Base-by-base conservation (phyloP, 2,888 invertebrate genomes). In the Heliconius cydno region DNA sequence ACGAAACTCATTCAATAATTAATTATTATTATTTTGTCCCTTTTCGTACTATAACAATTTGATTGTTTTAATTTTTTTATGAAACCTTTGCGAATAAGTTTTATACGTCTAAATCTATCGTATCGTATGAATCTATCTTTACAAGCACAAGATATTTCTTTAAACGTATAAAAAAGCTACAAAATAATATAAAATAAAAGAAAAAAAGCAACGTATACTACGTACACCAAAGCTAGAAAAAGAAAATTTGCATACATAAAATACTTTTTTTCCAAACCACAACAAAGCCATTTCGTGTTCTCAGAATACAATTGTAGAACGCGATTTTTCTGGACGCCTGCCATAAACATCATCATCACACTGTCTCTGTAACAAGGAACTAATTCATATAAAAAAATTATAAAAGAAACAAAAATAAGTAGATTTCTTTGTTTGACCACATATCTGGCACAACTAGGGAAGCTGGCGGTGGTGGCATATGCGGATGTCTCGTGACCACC, bases 331-430 rank as follows among this genome's bases (percentile, higher is more conserved):
- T 84, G 84, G 84, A 82, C 74, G 76, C 52, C 70, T 84, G 83
- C 84, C 84, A 84, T 79, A 78, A 78, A 76, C 74, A 81, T 76
- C 80, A 83, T 80, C 75, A 73, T 80, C 79, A 77, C 78, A 82
- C 78, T 79, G 78, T 82, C 76, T 79, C 78, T 77, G n/a, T 52
- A 71, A 63, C 67, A 79, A 71, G 15, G 66, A 38, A 74, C 52
- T 74, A 75, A 57, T 79, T 75, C 60, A 70, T 70, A 57, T 12
- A 65, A 73, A 72, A 30, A 34, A 52, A 52, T 19, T 52, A 52
- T 22, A 63, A 63, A 28, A 68, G 46, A 22, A 67, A 71, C 25
- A 13, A 38, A 67, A 57, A 73, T 52, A 72, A 73, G 57, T 52
- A 25, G 65, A 68, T 25, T 5, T 3, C n/a, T 41, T 70, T 25